Conservation (phyloP, 1,140 invertebrate genomes). For the Diorhabda sublineata region DNA sequence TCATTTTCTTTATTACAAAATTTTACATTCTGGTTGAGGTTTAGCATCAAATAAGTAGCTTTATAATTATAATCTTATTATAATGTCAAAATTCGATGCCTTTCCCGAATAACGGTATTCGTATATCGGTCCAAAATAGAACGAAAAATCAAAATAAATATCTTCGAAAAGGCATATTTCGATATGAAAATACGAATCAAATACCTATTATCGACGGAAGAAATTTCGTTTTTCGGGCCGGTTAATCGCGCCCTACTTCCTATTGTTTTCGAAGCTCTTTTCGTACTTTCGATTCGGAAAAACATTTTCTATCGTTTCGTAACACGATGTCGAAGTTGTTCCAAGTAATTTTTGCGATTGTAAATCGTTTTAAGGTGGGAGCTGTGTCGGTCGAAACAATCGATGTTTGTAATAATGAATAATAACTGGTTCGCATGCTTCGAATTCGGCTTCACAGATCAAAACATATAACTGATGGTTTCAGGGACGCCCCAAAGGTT, state of each 20-base stretch:
- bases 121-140: too few relatives aligned
- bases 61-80: too few relatives aligned
- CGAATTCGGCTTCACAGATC: constrained; percentile 19
- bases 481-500: not conserved
- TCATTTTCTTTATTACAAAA: too few relatives aligned
- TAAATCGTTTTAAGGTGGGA: constrained; percentile 18
- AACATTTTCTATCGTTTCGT: not conserved
- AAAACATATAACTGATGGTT: constrained; percentile 21
- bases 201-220: not conserved
- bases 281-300: not conserved
- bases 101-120: too few relatives aligned
- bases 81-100: too few relatives aligned
- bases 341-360: constrained; percentile 13
- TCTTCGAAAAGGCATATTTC: too few relatives aligned
- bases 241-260: not conserved
- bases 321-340: constrained; percentile 4
- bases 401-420: constrained; percentile 21
- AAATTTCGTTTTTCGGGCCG: constrained; percentile 7
- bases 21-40: too few relatives aligned
- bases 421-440: constrained; percentile 21
- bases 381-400: constrained; percentile 12
- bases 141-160: too few relatives aligned
- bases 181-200: too few relatives aligned
- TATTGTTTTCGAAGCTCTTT: not conserved
- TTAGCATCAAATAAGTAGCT: too few relatives aligned